Conservation (phyloP, 2,888 invertebrate genomes). For the Willowsia nigromaculata region DNA sequence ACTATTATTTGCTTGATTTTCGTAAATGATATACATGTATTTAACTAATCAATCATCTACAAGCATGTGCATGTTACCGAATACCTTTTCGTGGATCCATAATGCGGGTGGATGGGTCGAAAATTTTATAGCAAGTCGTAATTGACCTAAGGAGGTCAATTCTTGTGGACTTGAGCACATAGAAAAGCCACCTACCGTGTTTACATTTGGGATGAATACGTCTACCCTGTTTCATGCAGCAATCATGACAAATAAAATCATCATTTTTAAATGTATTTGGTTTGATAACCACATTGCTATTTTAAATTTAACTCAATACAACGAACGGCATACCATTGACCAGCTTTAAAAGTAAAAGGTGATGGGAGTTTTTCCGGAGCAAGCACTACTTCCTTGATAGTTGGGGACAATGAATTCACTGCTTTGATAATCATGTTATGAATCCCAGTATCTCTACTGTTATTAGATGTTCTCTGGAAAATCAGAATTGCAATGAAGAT, state of each 20-base stretch:
- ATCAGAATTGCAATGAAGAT: too few relatives aligned
- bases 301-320: too few relatives aligned
- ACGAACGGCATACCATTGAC: constrained; percentile 81
- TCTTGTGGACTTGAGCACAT: constrained; percentile 80
- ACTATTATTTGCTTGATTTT: too few relatives aligned
- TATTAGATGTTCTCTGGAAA: constrained; percentile 65
- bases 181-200: constrained; percentile 81
- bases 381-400: constrained; percentile 78
- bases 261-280: too few relatives aligned
- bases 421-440: constrained; percentile 63
- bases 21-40: too few relatives aligned
- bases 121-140: constrained; percentile 81
- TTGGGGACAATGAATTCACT: constrained; percentile 71
- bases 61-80: constrained; percentile 78
- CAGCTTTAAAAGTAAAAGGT: constrained; percentile 80
- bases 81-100: constrained; percentile 80
- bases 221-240: constrained; percentile 82
- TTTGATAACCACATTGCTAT: too few relatives aligned
- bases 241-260: too few relatives aligned
- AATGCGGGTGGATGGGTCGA: constrained; percentile 81
- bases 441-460: constrained; percentile 56
- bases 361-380: constrained; percentile 78
- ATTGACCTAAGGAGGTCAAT: constrained; percentile 78
- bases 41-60: too few relatives aligned
- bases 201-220: constrained; percentile 80